phyloP scores from a whole-genome alignment of 2,113 vertebrate genomes.

The Dasyurus viverrinus region DNA sequence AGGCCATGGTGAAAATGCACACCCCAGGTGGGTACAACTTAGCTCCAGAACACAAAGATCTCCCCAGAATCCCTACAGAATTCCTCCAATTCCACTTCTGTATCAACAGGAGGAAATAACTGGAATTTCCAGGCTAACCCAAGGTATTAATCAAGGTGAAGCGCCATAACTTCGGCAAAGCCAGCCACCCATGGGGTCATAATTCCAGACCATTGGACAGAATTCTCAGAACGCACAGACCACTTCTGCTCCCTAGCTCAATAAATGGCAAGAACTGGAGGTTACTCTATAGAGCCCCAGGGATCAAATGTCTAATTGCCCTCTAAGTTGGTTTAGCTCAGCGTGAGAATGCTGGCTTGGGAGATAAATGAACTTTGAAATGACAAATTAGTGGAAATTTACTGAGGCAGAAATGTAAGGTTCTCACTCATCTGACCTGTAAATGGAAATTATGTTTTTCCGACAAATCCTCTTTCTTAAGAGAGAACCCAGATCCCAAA shows the following conservation, averaged over 20 bases:
- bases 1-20: not conserved
- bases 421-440: not conserved
- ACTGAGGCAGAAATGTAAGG: not conserved
- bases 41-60: not conserved
- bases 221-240: not conserved
- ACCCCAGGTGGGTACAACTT: not conserved
- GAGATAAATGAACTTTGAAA: conserved; percentile 1
- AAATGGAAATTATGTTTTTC: not conserved
- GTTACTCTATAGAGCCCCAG: not conserved
- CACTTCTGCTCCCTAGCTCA: not conserved
- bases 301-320: not conserved
- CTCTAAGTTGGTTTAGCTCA: not conserved
- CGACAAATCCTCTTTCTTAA: not conserved
- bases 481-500: not conserved
- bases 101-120: not conserved
- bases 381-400: not conserved
- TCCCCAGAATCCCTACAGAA: not conserved
- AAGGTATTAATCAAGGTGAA: not conserved
- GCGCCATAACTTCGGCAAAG: not conserved
- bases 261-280: not conserved
- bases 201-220: not conserved
- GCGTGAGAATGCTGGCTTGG: not conserved
- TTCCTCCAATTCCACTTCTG: not conserved
- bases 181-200: not conserved
- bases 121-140: not conserved